A percentile compares a stretch with the other conserved stretches of the same genome.
phyloP scores from a whole-genome alignment of 2,113 vertebrate genomes.

The Microcebus griseorufus region DNA sequence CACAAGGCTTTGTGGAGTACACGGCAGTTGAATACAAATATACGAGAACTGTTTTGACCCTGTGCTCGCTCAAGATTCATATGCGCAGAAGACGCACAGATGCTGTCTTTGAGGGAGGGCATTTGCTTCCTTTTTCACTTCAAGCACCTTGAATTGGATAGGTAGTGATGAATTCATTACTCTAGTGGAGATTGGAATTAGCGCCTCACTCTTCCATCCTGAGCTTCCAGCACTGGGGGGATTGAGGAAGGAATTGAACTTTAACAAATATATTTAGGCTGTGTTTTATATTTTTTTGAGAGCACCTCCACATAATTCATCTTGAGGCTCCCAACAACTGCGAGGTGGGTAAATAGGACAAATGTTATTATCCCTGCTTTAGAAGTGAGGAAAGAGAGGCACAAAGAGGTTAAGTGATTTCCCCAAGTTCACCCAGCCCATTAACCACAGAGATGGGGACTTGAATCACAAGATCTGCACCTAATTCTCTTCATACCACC shows the following conservation, averaged over 20 bases:
- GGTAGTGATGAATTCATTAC: neutral
- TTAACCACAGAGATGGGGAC: neutral
- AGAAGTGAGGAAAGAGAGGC: neutral
- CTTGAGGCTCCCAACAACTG: neutral
- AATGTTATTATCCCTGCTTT: neutral
- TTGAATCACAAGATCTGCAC: neutral
- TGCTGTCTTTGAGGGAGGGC: neutral
- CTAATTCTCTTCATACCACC: neutral
- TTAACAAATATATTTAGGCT: neutral
- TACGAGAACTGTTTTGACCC: neutral
- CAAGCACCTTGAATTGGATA: neutral
- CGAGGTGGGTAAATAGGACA: neutral
- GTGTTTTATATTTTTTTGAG: neutral
- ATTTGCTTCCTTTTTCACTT: neutral
- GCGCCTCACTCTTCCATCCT: neutral
- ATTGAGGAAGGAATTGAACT: neutral
- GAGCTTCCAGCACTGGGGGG: neutral
- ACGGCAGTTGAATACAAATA: neutral
- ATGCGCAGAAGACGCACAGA: neutral
- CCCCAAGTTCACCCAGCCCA: neutral
- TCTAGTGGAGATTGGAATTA: neutral
- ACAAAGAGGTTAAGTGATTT: constrained; percentile 39
- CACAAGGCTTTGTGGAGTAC: neutral
- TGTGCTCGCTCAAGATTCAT: neutral
- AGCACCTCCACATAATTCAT: neutral